Base-by-base conservation (phyloP, 2,888 invertebrate species). In the Tupiocoris notatus region DNA sequence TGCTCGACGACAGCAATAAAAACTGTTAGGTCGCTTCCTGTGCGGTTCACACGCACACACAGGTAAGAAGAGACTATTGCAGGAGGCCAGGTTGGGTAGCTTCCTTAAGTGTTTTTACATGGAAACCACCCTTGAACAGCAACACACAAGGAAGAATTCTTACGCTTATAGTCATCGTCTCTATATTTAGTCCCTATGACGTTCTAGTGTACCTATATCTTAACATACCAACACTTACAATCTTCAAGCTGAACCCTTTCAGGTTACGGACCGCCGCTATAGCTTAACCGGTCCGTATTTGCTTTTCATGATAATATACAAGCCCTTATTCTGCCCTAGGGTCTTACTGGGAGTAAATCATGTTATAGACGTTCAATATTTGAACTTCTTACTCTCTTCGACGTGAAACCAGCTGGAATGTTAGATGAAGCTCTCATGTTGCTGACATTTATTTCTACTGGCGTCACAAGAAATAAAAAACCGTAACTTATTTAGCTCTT, bases 21-120 rank as follows among this genome's bases (percentile, higher is more conserved):
- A 73, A 73, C 73, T 62, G 21, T 61, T 39, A 39, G 73, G 73
- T 73, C 63, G 63, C 75, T 75, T 75, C 75, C 75, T 75, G 75
- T 65, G 75, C 75, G 75, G 75, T 75, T 75, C 64, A 64, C 75
- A 75, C 64, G 75, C 39, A 39, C 39, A 39, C 39, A 39, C 39
- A 39, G 39, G 39, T 39, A 39, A 12, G 39, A 39, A 12, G 12
- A 39, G 12, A 12, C 6, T 39, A 12, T 3, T 39, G 39, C 12
- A 7, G 39, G 39, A 12, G 39, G n/a, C 3, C 6, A 39, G 39
- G 39, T 39, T 7, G 39, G 39, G 39, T 3, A 39, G 39, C 39
- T 39, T 39, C 39, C 39, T n/a, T 39, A 39, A 39, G 39, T 39
- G 39, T 39, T 39, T 39, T 39, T 39, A 39, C 39, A 39, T 12